phyloP scores from a whole-genome alignment of 2,888 invertebrate genomes.

The Apeira syringaria region DNA sequence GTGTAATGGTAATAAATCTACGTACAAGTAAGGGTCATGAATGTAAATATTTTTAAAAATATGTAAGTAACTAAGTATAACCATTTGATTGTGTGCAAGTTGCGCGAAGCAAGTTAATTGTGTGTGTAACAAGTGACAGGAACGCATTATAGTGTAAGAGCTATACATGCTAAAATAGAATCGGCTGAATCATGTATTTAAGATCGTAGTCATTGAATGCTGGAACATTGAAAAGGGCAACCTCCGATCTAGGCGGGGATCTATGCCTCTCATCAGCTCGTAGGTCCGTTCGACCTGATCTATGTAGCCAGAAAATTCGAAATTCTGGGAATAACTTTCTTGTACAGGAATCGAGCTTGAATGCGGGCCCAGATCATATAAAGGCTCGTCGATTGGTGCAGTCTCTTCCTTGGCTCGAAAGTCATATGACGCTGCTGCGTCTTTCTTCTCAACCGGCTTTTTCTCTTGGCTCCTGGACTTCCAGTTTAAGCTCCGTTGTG shows the following conservation, averaged over 20 bases:
- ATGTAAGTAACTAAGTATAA: too few relatives aligned
- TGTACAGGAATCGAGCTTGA: conserved; percentile 31
- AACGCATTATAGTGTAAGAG: too few relatives aligned
- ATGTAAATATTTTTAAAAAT: too few relatives aligned
- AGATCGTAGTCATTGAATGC: conserved; percentile 36
- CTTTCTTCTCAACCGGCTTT: neutral
- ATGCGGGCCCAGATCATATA: conserved; percentile 39
- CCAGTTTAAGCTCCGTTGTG: neutral
- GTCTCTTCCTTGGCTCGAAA: neutral
- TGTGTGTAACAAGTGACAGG: too few relatives aligned
- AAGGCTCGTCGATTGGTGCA: conserved; percentile 32
- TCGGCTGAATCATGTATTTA: too few relatives aligned
- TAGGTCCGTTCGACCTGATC: conserved; percentile 34
- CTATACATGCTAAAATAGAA: too few relatives aligned
- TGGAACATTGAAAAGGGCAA: conserved; percentile 35
- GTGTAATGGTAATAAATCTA: too few relatives aligned
- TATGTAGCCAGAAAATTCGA: conserved; percentile 30
- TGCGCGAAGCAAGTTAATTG: too few relatives aligned
- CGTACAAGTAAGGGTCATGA: too few relatives aligned
- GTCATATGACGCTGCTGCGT: neutral
- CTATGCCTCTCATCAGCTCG: conserved; percentile 30
- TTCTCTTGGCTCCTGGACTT: neutral
- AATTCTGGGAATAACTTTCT: conserved; percentile 31
- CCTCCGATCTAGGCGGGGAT: conserved; percentile 28
- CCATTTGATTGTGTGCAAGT: too few relatives aligned